Percentiles rank a stretch among this genome's conserved stretches.
phyloP scores from a whole-genome alignment of 2,888 invertebrate species.

The Phalera bucephala region DNA sequence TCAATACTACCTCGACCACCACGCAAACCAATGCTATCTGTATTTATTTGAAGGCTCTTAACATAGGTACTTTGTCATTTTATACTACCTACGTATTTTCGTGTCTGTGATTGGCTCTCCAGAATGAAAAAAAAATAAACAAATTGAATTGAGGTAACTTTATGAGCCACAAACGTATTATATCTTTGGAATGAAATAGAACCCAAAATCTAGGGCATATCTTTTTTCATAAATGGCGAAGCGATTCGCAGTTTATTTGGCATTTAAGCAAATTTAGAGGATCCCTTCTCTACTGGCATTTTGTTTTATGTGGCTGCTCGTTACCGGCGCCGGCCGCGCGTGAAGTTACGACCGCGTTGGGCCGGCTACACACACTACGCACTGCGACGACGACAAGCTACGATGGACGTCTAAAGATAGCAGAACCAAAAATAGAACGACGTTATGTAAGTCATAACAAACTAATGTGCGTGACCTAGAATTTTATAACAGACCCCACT shows the following conservation, averaged over 20 bases:
- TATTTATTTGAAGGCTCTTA: too few relatives aligned
- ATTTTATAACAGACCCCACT: too few relatives aligned
- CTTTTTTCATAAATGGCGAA: conserved; percentile 73
- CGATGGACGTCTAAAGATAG: conserved; percentile 2
- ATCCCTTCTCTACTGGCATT: conserved; percentile 77
- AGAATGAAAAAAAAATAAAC: background rate
- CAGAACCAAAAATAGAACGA: too few relatives aligned
- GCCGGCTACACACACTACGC: conserved; percentile 42
- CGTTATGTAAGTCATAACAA: too few relatives aligned
- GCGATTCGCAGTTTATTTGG: conserved; percentile 80
- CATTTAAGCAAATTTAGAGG: conserved; percentile 79
- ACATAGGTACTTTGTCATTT: too few relatives aligned
- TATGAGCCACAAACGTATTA: conserved; percentile 22
- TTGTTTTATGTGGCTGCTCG: conserved; percentile 81
- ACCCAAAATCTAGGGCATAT: conserved; percentile 43
- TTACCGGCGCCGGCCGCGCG: conserved; percentile 79
- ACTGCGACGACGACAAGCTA: conserved; percentile 27
- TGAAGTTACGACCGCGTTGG: conserved; percentile 78
- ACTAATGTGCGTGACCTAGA: too few relatives aligned
- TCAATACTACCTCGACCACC: too few relatives aligned
- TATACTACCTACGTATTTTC: too few relatives aligned
- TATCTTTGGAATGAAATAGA: conserved; percentile 22
- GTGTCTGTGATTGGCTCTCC: too few relatives aligned
- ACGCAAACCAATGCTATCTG: too few relatives aligned
- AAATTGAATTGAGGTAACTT: conserved; percentile 20